Base-by-base conservation (phyloP, 2,113 vertebrate species). In the Penelope pileata region DNA sequence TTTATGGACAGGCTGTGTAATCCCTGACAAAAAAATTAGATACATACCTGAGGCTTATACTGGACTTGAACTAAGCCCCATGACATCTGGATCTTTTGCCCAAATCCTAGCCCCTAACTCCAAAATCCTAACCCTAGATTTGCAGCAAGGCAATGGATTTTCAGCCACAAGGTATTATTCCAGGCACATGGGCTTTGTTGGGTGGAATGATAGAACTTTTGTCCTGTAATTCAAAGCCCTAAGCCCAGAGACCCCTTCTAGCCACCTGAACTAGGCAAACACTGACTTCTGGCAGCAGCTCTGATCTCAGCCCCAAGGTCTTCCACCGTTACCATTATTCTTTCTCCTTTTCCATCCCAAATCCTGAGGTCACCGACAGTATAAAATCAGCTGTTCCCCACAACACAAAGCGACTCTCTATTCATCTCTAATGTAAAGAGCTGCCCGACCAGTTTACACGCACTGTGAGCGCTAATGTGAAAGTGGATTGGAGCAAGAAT, bases 321-420 rank as follows among this genome's bases (percentile, higher is more conserved):
- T 59, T 22, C 45, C 76, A 72, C 8, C 30, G 32, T 34, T 17
- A 30, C 8, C 5, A 32, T 17, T 19, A 29, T 58, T 50, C 17
- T 58, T 38, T 48, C 29, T 23, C 8, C 15, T 74, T 62, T 56
- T n/a, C 60, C 51, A 74, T 15, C 6, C 14, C 30, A 36, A 40
- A 40, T 1, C 10, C 38, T 38, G 27, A 34, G 4, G 7, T 29
- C 78, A 26, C n/a, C 69, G n/a, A 12, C 77, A 64, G 56, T 23
- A 47, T 8, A 59, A 50, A 70, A 19, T 16, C 29, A 58, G 42
- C 2, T 7, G 64, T 54, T 16, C 12, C 2, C 10, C 2, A 17
- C 34, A 43, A 10, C 3, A 1, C 7, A 0, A 0, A 12, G 15
- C 19, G 14, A 50, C 32, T 29, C 16, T n/a, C 21, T 67, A 9